Percentiles rank a stretch among this genome's conserved stretches.
phyloP scores from a whole-genome alignment of 2,888 invertebrate genomes.

The Spilarctia lutea region DNA sequence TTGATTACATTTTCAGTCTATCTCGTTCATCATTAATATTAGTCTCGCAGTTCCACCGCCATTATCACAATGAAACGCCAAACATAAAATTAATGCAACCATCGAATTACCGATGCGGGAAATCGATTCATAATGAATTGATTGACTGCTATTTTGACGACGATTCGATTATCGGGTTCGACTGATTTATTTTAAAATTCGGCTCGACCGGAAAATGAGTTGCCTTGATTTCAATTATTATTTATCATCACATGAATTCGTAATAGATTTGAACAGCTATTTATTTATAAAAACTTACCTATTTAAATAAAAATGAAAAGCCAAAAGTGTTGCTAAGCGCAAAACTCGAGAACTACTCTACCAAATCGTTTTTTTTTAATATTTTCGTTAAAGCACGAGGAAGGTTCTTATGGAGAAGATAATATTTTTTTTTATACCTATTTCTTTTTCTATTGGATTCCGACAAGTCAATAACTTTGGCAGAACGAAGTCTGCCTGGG shows the following conservation, averaged over 20 bases:
- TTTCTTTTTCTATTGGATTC: too few species aligned
- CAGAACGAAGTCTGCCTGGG: too few species aligned
- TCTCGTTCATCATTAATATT: not conserved
- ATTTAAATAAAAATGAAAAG: too few species aligned
- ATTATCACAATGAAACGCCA: not conserved
- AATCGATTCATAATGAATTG: conserved; percentile 25
- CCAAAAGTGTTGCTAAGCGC: too few species aligned
- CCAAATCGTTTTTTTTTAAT: too few species aligned
- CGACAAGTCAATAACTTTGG: too few species aligned
- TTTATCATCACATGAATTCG: not conserved
- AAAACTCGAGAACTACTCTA: too few species aligned
- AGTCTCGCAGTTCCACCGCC: not conserved
- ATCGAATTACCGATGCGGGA: conserved; percentile 8
- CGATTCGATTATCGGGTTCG: conserved; percentile 7
- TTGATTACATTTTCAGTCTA: not conserved
- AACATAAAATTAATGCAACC: conserved; percentile 10
- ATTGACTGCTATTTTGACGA: conserved; percentile 16
- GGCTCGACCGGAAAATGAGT: not conserved
- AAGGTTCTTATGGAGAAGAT: too few species aligned
- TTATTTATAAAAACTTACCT: not conserved
- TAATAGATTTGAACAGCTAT: not conserved
- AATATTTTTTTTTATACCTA: too few species aligned
- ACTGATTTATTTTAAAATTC: conserved; percentile 7
- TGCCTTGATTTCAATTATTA: not conserved
- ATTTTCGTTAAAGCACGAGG: too few species aligned